Percentiles rank a stretch among this genome's conserved stretches.
Conservation (phyloP, 2,888 invertebrate genomes). For the Lepidocyrtoides sp. region DNA sequence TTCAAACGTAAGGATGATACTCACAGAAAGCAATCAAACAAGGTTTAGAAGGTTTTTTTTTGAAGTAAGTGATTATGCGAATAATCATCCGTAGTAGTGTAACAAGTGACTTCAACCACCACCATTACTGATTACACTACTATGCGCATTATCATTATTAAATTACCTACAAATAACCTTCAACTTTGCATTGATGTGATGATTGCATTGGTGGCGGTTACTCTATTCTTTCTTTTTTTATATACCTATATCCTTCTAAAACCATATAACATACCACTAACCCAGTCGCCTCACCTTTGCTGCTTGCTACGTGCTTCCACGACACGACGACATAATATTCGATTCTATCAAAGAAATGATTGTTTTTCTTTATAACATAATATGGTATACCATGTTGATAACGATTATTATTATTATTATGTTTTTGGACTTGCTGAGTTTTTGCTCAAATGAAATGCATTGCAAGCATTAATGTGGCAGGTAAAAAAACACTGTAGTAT, state of each 20-base stretch:
- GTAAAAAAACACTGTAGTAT: neutral
- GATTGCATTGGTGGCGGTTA: neutral
- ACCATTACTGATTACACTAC: neutral
- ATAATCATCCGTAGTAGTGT: neutral
- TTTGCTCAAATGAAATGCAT: too few relatives aligned
- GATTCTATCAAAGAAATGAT: too few relatives aligned
- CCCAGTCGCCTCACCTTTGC: slow-evolving; percentile 17
- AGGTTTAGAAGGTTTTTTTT: neutral
- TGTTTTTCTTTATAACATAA: too few relatives aligned
- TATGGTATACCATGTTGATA: too few relatives aligned
- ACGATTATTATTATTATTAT: too few relatives aligned
- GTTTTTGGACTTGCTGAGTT: too few relatives aligned
- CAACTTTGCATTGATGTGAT: slow-evolving; percentile 13
- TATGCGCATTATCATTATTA: neutral
- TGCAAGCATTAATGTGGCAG: too few relatives aligned
- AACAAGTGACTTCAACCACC: neutral
- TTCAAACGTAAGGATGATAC: neutral
- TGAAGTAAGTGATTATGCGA: slow-evolving; percentile 8
- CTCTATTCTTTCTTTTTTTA: too few relatives aligned
- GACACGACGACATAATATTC: too few relatives aligned
- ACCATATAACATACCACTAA: too few relatives aligned
- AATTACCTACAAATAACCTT: neutral
- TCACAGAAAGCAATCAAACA: neutral
- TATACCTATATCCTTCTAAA: too few relatives aligned
- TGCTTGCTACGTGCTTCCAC: too few relatives aligned